A percentile compares a stretch with the other conserved stretches of the same genome.
Evolutionary conservation across 2,888 invertebrate genomes (phyloP).

Genomic region (Eupithecia centaureata): DNA sequence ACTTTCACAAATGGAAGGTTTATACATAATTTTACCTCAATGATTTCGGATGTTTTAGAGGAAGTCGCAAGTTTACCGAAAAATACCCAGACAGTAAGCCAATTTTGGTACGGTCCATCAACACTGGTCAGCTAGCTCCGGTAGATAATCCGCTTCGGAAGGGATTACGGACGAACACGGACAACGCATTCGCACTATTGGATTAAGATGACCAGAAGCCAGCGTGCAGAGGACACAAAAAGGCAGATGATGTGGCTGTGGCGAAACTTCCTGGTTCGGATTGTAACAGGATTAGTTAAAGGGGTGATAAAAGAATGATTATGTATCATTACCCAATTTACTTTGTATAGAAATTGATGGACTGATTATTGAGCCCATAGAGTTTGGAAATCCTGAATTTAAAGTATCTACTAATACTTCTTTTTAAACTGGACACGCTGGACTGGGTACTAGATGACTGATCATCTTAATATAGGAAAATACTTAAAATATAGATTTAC

Average conservation of each 20-base stretch:
- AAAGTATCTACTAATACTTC: no score
- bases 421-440: no score
- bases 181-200: slow-evolving; percentile 70
- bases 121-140: slow-evolving; percentile 49
- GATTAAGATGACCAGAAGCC: slow-evolving; percentile 58
- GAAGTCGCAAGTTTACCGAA: neutral
- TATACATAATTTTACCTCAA: neutral
- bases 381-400: neutral
- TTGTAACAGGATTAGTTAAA: slow-evolving; percentile 24
- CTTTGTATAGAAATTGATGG: neutral
- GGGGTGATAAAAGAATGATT: slow-evolving; percentile 26
- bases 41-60: neutral
- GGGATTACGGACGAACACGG: slow-evolving; percentile 72
- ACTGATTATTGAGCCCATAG: neutral
- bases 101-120: slow-evolving; percentile 24
- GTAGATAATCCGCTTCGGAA: slow-evolving; percentile 68
- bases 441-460: no score
- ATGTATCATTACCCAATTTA: slow-evolving; percentile 3
- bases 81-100: neutral
- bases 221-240: slow-evolving; percentile 44
- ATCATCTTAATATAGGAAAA: no score
- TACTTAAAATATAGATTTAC: no score
- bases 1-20: no score
- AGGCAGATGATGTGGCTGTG: slow-evolving; percentile 51
- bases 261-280: slow-evolving; percentile 49